phyloP scores from a whole-genome alignment of 2,888 invertebrate genomes.

The Leucophenga maculata region DNA sequence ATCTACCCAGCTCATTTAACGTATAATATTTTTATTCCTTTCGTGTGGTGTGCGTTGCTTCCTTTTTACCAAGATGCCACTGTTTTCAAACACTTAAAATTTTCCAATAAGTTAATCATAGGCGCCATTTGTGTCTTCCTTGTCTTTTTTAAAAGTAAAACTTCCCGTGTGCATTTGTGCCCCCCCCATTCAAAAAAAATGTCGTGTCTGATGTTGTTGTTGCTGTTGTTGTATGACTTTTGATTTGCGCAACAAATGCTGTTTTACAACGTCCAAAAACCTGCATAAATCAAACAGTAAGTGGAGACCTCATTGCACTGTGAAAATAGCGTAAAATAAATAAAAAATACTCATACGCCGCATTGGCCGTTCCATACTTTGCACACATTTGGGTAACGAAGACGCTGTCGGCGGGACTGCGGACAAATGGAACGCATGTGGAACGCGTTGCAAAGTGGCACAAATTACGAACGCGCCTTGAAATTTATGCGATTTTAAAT shows the following conservation, averaged over 20 bases:
- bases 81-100: too few relatives aligned
- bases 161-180: constrained; percentile 1
- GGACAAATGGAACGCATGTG: constrained; percentile 42
- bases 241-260: constrained; percentile 17
- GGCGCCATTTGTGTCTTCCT: constrained; percentile 50
- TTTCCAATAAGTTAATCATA: constrained; percentile 59
- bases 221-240: constrained; percentile 21
- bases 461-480: constrained; percentile 36
- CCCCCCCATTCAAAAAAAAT: too few relatives aligned
- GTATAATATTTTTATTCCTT: too few relatives aligned
- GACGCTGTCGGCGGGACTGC: constrained; percentile 10
- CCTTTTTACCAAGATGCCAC: too few relatives aligned
- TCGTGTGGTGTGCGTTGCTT: too few relatives aligned
- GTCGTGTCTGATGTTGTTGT: constrained; percentile 13
- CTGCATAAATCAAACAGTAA: constrained; percentile 59
- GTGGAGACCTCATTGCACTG: constrained; percentile 39
- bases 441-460: constrained; percentile 34
- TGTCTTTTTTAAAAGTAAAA: constrained; percentile 16
- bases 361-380: background rate
- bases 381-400: too few relatives aligned
- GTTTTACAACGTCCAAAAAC: constrained; percentile 36
- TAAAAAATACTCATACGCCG: background rate
- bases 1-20: too few relatives aligned
- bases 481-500: constrained; percentile 72
- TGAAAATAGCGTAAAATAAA: background rate